Percentiles rank a stretch among this genome's conserved stretches.
Conservation (phyloP, 2,888 invertebrate species). For the Amblyjoppa fuscipennis region DNA sequence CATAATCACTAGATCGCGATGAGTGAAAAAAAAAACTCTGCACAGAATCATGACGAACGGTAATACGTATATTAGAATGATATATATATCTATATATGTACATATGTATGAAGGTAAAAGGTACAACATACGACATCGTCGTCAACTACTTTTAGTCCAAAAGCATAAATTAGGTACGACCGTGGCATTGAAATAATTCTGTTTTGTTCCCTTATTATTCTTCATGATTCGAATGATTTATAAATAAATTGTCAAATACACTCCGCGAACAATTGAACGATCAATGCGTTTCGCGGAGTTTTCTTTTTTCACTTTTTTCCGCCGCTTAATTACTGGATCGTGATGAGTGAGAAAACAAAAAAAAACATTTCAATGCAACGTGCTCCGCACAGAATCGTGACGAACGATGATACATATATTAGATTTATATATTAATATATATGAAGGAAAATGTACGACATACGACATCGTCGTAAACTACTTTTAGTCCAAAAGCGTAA, state of each 20-base stretch:
- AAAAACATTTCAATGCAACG: slow-evolving; percentile 27
- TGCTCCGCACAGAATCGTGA: slow-evolving; percentile 13
- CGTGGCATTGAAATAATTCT: slow-evolving; percentile 25
- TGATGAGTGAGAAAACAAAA: neutral
- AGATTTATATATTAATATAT: neutral
- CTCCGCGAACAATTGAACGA: neutral
- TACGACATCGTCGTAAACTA: neutral
- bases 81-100: neutral
- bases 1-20: slow-evolving; percentile 31
- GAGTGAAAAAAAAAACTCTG: neutral
- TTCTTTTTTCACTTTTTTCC: neutral
- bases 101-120: neutral
- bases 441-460: neutral
- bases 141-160: neutral
- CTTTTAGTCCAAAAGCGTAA: neutral
- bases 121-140: neutral
- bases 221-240: slow-evolving; percentile 14
- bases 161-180: neutral
- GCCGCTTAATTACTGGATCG: slow-evolving; percentile 44
- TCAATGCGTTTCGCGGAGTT: neutral
- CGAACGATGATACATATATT: slow-evolving; percentile 57
- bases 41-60: slow-evolving; percentile 55
- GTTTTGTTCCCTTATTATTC: neutral
- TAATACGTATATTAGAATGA: slow-evolving; percentile 48
- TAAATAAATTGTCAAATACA: slow-evolving; percentile 2